Percentiles rank a stretch among this genome's conserved stretches.
These are phyloP conservation scores for Dryomyza anilis DNA, from an alignment of 2,888 invertebrate species.

Conservation along the genomic window DNA sequence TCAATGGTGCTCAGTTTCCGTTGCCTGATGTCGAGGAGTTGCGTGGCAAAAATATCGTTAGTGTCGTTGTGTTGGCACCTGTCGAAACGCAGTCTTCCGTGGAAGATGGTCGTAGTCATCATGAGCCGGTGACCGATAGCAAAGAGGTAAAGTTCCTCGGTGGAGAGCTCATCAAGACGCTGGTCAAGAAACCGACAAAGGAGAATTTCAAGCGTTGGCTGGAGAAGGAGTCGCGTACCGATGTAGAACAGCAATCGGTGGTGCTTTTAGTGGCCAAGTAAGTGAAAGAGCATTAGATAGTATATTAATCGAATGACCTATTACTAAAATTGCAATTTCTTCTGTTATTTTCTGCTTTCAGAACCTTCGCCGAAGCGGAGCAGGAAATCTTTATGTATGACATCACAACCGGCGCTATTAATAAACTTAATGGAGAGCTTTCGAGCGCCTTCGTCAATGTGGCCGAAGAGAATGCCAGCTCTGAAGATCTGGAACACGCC, in stretches of 20 bases:
- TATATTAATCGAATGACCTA: no score
- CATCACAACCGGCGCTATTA: constrained; percentile 73
- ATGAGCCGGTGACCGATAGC: constrained; percentile 62
- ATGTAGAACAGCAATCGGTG: constrained; percentile 78
- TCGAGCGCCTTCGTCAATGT: constrained; percentile 86
- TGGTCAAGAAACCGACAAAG: constrained; percentile 75
- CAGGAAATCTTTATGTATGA: constrained; percentile 90
- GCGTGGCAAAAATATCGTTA: constrained; percentile 77
- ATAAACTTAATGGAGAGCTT: constrained; percentile 78
- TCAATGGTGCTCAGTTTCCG: constrained; percentile 83
- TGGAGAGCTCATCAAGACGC: constrained; percentile 75
- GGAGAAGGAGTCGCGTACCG: constrained; percentile 75
- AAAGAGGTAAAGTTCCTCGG: constrained; percentile 76
- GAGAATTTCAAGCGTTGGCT: constrained; percentile 83
- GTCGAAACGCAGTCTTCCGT: constrained; percentile 68
- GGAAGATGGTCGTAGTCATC: constrained; percentile 63
- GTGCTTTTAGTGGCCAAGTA: constrained; percentile 82
- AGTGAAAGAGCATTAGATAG: no score
- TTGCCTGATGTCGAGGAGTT: constrained; percentile 79
- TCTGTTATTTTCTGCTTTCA: no score
- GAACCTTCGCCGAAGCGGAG: constrained; percentile 60
- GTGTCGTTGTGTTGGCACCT: constrained; percentile 84
- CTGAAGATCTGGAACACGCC: constrained; percentile 68
- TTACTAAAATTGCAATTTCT: no score
- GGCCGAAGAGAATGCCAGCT: constrained; percentile 80